Evolutionary conservation across 2,797 vertebrate genomes (phyloP).

Genomic region (Adelosebastes latens): DNA sequence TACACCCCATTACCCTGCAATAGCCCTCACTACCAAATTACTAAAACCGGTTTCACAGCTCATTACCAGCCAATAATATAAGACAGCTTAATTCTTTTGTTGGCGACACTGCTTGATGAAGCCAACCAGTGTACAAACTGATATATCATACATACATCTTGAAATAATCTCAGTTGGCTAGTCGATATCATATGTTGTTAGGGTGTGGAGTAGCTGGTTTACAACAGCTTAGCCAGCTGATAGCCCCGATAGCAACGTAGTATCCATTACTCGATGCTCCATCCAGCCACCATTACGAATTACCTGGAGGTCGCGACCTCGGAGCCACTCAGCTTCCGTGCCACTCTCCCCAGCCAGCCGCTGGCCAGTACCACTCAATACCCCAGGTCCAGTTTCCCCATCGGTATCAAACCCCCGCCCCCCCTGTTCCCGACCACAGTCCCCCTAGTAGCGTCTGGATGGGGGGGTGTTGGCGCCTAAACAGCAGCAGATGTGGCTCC

Average conservation of each 20-base stretch:
- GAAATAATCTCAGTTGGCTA: conserved; percentile 20
- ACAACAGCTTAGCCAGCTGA: conserved; percentile 71
- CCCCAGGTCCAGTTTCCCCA: conserved; percentile 77
- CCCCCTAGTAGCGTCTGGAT: conserved; percentile 72
- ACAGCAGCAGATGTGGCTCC: conserved; percentile 87
- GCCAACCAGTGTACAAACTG: conserved; percentile 11
- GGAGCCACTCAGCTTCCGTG: conserved; percentile 57
- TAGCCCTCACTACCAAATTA: conserved; percentile 43
- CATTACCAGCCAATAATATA: conserved; percentile 58
- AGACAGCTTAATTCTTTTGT: conserved; percentile 45
- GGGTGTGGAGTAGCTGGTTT: conserved; percentile 52
- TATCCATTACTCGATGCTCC: conserved; percentile 72
- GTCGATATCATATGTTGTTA: conserved; percentile 55
- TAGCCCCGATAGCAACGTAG: conserved; percentile 65
- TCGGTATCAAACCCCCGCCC: conserved; percentile 50
- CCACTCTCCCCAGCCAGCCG: conserved; percentile 56
- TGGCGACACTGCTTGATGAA: conserved; percentile 32
- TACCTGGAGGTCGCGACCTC: conserved; percentile 68
- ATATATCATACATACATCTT: conserved; percentile 40
- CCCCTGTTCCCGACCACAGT: conserved; percentile 41
- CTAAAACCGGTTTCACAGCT: conserved; percentile 61
- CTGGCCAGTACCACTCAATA: conserved; percentile 77
- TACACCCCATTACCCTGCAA: conserved; percentile 62
- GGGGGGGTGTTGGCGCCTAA: conserved; percentile 81
- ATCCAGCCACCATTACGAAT: conserved; percentile 65